Evolutionary conservation across 2,797 vertebrate species (phyloP), one percentile per base, ranked within the genome.

Genomic region (Saguinus oedipus): DNA sequence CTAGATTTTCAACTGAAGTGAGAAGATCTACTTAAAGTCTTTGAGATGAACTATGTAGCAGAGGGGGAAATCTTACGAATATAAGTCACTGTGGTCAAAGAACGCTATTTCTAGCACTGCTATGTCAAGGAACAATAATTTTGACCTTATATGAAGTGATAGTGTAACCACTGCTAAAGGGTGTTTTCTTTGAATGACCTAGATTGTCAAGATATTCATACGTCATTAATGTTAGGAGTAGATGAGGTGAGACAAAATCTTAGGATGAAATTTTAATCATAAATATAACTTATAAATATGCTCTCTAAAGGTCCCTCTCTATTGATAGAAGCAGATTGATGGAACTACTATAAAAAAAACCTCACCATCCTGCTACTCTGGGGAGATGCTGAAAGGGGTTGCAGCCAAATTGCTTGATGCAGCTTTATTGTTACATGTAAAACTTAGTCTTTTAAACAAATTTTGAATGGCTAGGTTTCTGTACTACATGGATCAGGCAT

Each of bases 131-230:
- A 93, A 95, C 74, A 97, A 96, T 95, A 82, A 90, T 79, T 90
- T 91, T 90, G 75, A 72, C 13, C 74, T 96, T 93, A 95, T 75
- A 88, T 75, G 78, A 97, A 95, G 19, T 93, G 74, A 95, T 86
- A 94, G 81, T 46, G 4, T 89, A 95, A 82, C 53, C 59, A 90
- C 26, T 88, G 57, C 46, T 86, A 95, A 93, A 61, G 90, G 48
- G 30, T 72, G 12, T 68, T 96, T 96, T 85, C 92, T 90, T 75
- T 95, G 74, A 93, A 94, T 93, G 93, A 61, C 82, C 70, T 88
- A 94, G 80, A 88, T 83, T 96, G 61, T 79, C 82, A 96, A 88
- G 61, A 93, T 94, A 93, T 92, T 97, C 86, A 82, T 36, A 83
- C 84, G 50, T 86, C 81, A 96, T 92, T 93, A 92, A 87, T 87